Base-by-base conservation (phyloP, 2,888 invertebrate genomes). In the Meghimatium bilineatum region DNA sequence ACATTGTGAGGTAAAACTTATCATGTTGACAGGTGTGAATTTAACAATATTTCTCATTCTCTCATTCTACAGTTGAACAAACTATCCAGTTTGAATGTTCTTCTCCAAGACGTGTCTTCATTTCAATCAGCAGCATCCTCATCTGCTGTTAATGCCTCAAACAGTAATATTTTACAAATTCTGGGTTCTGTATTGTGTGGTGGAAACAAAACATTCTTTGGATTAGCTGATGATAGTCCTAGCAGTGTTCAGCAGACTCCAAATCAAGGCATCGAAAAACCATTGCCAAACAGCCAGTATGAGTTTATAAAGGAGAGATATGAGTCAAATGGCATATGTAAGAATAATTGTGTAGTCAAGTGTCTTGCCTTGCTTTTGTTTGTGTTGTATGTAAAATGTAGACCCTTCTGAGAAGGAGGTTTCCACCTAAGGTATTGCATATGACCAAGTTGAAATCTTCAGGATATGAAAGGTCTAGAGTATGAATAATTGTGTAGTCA, bases 31-130 rank as follows among this genome's bases (percentile, higher is more conserved):
- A n/a, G n/a, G n/a, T n/a, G 12, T 44, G 44, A 44, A 44, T 44
- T 44, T 44, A 12, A 44, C 6, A 12, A n/a, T n/a, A n/a, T 5
- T 44, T 44, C 56, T 56, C 56, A 2, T 20, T 56, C 56, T 56
- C 56, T 56, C 10, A 71, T 8, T 81, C 49, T 34, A 34, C 84
- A 84, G 84, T 26, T 85, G 32, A 60, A 82, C 29, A 84, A 81
- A 32, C 72, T 87, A 38, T 44, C 52, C 26, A 86, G 86, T 60
- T 60, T 87, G 67, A 56, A 66, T 56, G 66, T 34, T 23, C 82
- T 85, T 20, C 52, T 85, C 20, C 74, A 75, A 10, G 71, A 83
- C n/a, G 32, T 87, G 14, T 86, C 83, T 85, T 87, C 10, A 67
- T 85, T 60, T 23, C 71, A 17, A 32, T 32, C 66, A 52, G 72